Conservation (phyloP, 2,888 invertebrate genomes). For the Tetrapedia diversipes region DNA sequence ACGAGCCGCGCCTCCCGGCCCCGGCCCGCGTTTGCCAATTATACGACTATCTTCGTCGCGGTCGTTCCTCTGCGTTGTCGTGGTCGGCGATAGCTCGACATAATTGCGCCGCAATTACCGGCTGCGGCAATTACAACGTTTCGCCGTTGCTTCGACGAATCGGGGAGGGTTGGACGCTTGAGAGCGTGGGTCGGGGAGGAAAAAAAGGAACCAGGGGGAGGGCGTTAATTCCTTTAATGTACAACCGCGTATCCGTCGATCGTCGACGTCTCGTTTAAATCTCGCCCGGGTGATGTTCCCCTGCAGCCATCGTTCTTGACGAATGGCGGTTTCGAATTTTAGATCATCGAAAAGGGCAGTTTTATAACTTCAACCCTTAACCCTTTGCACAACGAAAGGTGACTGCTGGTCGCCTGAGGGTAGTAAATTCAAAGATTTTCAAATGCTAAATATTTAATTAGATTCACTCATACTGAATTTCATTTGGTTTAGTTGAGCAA, state of each 20-base stretch:
- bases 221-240: conserved; percentile 66
- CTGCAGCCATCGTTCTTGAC: too few relatives aligned
- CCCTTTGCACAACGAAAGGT: too few relatives aligned
- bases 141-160: conserved; percentile 8
- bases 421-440: too few relatives aligned
- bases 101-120: conserved; percentile 70
- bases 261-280: not conserved
- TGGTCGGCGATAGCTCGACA: conserved; percentile 52
- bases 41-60: conserved; percentile 41
- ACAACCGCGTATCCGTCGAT: conserved; percentile 59
- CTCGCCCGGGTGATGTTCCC: too few relatives aligned
- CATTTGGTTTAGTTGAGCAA: too few relatives aligned
- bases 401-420: too few relatives aligned
- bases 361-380: too few relatives aligned
- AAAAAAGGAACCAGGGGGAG: conserved; percentile 36
- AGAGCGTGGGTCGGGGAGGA: not conserved
- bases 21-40: conserved; percentile 39
- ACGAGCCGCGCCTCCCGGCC: conserved; percentile 42
- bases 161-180: conserved; percentile 3
- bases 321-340: too few relatives aligned
- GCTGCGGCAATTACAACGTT: conserved; percentile 45
- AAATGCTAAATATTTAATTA: too few relatives aligned
- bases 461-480: too few relatives aligned
- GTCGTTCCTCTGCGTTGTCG: conserved; percentile 4
- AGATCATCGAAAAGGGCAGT: too few relatives aligned